A percentile compares a stretch with the other conserved stretches of the same genome.
Evolutionary conservation across 2,797 vertebrate genomes (phyloP).

Genomic region (Crypturellus tataupa): DNA sequence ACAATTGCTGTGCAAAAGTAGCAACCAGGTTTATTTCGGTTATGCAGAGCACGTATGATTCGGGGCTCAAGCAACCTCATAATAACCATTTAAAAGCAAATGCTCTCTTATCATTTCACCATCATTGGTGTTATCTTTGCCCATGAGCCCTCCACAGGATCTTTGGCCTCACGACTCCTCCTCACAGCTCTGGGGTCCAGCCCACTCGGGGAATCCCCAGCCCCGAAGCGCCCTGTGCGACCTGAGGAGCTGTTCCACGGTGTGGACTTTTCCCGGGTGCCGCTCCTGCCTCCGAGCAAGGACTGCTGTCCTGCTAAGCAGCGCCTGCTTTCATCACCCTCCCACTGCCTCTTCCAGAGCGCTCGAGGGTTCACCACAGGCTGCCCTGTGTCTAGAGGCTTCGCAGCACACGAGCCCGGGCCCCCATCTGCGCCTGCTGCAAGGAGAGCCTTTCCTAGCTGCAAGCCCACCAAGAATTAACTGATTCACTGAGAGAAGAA

Average conservation of each 20-base stretch:
- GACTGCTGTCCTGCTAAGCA: not conserved
- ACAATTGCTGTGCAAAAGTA: not conserved
- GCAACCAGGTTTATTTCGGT: not conserved
- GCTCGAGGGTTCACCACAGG: not conserved
- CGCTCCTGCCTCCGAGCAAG: no score
- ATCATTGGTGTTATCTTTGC: not conserved
- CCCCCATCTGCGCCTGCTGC: slow-evolving; percentile 36
- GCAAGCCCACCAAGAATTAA: slow-evolving; percentile 46
- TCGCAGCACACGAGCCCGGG: not conserved
- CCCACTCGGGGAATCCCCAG: not conserved
- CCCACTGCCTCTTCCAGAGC: not conserved
- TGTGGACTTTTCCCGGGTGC: not conserved
- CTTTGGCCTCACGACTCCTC: not conserved
- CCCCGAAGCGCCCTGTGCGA: not conserved
- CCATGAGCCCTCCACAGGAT: not conserved
- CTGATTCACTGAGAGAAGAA: slow-evolving; percentile 55
- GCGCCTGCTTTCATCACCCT: not conserved
- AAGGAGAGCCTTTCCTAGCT: slow-evolving; percentile 40
- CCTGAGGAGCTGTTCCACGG: not conserved
- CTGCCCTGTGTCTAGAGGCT: slow-evolving; percentile 43
- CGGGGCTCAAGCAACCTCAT: not conserved
- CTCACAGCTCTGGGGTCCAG: not conserved
- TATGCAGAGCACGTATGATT: accelerated
- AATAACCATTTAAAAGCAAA: not conserved
- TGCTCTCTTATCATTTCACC: not conserved